Evolutionary conservation across 2,797 vertebrate genomes (phyloP).

Genomic region (Danio albolineatus): DNA sequence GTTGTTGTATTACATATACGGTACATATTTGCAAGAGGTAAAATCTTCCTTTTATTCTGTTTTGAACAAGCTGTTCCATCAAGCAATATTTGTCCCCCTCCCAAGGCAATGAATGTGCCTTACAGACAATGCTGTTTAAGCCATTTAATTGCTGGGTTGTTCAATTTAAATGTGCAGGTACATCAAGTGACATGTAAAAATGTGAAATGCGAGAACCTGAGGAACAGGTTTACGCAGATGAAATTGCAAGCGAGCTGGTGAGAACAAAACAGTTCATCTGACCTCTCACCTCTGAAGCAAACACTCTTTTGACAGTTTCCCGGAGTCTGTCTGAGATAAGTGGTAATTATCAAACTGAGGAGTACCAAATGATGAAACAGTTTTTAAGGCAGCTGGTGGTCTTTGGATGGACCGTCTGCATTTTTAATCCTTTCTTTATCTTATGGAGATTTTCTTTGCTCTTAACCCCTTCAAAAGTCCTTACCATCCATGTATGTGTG

Average conservation of each 20-base stretch:
- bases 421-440: slow-evolving; percentile 16
- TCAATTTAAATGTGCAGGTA: not conserved
- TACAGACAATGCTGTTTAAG: too few species aligned
- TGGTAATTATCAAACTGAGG: slow-evolving; percentile 37
- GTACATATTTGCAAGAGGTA: not conserved
- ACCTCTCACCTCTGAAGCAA: slow-evolving; percentile 21
- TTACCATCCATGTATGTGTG: slow-evolving; percentile 3
- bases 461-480: slow-evolving; percentile 8
- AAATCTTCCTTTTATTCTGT: not conserved
- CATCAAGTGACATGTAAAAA: not conserved
- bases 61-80: slow-evolving; percentile 4
- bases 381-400: slow-evolving; percentile 12
- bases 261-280: slow-evolving; percentile 4
- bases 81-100: not conserved
- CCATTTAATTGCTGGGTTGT: not conserved
- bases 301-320: slow-evolving; percentile 5
- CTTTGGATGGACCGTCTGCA: not conserved
- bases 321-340: slow-evolving; percentile 32
- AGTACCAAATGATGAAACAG: slow-evolving; percentile 31
- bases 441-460: slow-evolving; percentile 7
- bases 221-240: not conserved
- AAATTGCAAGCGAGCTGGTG: not conserved
- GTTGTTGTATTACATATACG: not conserved
- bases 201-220: slow-evolving; percentile 9
- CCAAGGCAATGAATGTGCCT: not conserved